phyloP scores from a whole-genome alignment of 2,888 invertebrate genomes.

The Zonitis immaculata region DNA sequence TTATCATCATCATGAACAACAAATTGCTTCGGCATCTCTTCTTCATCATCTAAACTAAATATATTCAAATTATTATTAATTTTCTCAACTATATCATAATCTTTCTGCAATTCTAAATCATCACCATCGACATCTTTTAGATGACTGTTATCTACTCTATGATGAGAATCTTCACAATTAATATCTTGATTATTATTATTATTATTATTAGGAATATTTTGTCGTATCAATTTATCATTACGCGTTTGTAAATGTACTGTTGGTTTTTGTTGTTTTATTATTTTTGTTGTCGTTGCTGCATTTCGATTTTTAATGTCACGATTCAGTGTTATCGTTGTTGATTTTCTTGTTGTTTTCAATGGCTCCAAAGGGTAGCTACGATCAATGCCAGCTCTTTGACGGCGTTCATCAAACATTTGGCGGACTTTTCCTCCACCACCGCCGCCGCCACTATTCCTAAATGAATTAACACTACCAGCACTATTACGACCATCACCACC shows the following conservation, averaged over 20 bases:
- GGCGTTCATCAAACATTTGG: constrained; percentile 81
- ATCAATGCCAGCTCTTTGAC: constrained; percentile 71
- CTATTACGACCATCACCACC: constrained; percentile 53
- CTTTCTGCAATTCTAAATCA: constrained; percentile 8
- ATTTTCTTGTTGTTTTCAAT: constrained; percentile 49
- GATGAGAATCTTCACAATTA: constrained; percentile 37
- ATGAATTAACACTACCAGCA: constrained; percentile 40
- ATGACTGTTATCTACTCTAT: constrained; percentile 26
- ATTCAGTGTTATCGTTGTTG: constrained; percentile 19
- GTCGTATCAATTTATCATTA: constrained; percentile 43
- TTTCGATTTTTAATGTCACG: constrained; percentile 46
- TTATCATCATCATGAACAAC: constrained; percentile 39
- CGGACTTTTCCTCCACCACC: constrained; percentile 56
- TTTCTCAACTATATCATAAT: constrained; percentile 43
- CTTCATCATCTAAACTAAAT: constrained; percentile 47
- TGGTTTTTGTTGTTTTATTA: constrained; percentile 45
- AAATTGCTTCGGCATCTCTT: constrained; percentile 47
- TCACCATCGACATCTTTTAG: no score
- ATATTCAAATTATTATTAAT: constrained; percentile 47
- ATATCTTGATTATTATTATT: constrained; percentile 43
- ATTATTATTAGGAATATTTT: constrained; percentile 42
- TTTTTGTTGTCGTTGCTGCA: constrained; percentile 41
- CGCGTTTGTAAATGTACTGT: constrained; percentile 42
- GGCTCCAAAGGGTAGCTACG: constrained; percentile 79
- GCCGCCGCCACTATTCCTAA: constrained; percentile 24